Evolutionary conservation across 2,888 invertebrate genomes (phyloP), one percentile per base, ranked within the genome.

Genomic region (Agrotis ipsilon): DNA sequence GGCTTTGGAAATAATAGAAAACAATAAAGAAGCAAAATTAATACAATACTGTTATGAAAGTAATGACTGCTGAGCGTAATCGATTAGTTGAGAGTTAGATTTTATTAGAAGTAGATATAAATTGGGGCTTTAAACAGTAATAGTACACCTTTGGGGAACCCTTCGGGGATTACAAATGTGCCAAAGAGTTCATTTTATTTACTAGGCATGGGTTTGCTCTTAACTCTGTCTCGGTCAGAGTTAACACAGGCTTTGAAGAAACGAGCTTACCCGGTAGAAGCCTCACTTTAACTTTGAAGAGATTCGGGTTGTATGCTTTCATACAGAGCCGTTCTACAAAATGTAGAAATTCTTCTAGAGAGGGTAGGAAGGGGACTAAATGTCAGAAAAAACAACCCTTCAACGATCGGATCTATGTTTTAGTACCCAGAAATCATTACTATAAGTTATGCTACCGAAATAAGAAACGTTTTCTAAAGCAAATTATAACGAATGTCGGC

Each of bases 1-100:
- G 27, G 27, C 27, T 27, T n/a, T 67, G 21, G 13, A 67, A 48
- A 66, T 48, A 27, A 27, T 54, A 5, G 14, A 13, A 64, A 27
- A 27, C 32, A 14, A 27, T 64, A 0, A 0, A 19, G 24, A 64
- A 43, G 5, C 7, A n/a, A 45, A 63, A 65, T 14, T 32, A 32
- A 32, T 18, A 14, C 14, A 27, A 9, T 14, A 32, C 45, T 18
- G 21, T 27, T 24, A 24, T 14, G 14, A 19, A 64, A 16, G 5
- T 9, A 27, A 16, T 46, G 27, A 3, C 9, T 63, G 19, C 32
- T 32, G 1, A 32, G 32, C 6, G 32, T 32, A 6, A 32, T 32
- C 32, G 32, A 32, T 32, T 32, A 32, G 7, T 32, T 32, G 32
- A 32, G 32, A 32, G 6, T 32, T 6, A 32, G 32, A 32, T 32